Percentiles rank a stretch among this genome's conserved stretches.
These are phyloP conservation scores for Anaspis maculata DNA, from an alignment of 2,888 invertebrate species.

Conservation along the genomic window DNA sequence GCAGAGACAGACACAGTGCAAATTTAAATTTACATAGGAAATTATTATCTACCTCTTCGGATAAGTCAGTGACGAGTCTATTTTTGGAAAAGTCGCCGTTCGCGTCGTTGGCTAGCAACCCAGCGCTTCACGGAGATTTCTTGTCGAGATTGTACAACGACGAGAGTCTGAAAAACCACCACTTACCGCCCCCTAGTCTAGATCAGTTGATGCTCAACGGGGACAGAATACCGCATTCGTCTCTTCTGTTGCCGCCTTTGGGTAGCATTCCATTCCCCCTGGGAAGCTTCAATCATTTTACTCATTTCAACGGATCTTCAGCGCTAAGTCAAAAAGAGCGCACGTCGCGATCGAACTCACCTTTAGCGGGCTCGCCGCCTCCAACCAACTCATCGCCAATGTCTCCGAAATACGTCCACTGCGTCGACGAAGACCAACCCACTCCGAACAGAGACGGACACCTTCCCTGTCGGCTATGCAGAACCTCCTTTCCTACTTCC, in stretches of 20 bases:
- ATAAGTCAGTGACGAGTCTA: conserved; percentile 41
- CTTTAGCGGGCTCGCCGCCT: conserved; percentile 45
- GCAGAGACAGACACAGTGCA: conserved; percentile 85
- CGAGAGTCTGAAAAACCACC: conserved; percentile 52
- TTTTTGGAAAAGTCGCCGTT: conserved; percentile 45
- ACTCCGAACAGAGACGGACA: conserved; percentile 57
- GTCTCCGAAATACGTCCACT: conserved; percentile 45
- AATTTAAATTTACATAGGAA: conserved; percentile 88
- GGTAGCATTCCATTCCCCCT: conserved; percentile 49
- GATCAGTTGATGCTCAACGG: conserved; percentile 45
- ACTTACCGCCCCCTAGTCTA: conserved; percentile 41
- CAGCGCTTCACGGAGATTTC: conserved; percentile 69
- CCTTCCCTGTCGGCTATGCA: conserved; percentile 63
- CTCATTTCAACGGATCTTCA: conserved; percentile 41
- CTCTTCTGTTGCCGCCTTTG: conserved; percentile 52
- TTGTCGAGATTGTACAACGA: conserved; percentile 71
- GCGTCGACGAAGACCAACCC: conserved; percentile 59
- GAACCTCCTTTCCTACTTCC: conserved; percentile 54
- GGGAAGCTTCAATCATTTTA: conserved; percentile 37
- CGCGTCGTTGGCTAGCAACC: conserved; percentile 50
- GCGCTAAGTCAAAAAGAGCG: conserved; percentile 35
- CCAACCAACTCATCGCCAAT: conserved; percentile 38
- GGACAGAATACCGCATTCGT: conserved; percentile 48
- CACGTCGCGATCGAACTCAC: conserved; percentile 48
- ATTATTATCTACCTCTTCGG: conserved; percentile 64